A percentile compares a stretch with the other conserved stretches of the same genome.
Evolutionary conservation across 2,888 invertebrate species (phyloP).

Genomic region (Iphiclides podalirius): DNA sequence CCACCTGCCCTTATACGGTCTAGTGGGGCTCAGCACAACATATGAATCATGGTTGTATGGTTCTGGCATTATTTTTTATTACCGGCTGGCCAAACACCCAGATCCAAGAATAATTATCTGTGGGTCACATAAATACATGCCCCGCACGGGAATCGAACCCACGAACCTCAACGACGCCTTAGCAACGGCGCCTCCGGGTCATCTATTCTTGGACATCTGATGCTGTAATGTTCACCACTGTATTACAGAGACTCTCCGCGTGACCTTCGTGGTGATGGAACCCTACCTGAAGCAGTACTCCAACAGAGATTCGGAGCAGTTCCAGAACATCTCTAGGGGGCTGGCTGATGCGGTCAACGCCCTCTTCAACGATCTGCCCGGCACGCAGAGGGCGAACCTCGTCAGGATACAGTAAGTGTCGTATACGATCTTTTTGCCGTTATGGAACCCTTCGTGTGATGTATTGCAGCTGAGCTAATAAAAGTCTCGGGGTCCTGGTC

Average conservation of each 20-base stretch:
- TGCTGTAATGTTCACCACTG: not conserved
- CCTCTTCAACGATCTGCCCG: constrained; percentile 75
- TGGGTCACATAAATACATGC: no score
- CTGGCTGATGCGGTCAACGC: constrained; percentile 81
- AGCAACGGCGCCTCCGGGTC: no score
- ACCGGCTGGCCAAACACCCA: no score
- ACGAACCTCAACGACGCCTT: no score
- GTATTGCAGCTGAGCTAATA: not conserved
- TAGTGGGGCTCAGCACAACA: no score
- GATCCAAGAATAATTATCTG: no score
- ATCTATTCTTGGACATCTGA: not conserved
- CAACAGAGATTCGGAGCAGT: constrained; percentile 80
- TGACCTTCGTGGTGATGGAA: constrained; percentile 81
- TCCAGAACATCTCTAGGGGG: constrained; percentile 79
- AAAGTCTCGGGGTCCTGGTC: no score
- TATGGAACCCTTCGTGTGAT: not conserved
- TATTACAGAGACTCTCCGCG: constrained; percentile 66
- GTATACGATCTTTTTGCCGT: not conserved
- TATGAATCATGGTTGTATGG: no score
- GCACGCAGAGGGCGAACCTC: constrained; percentile 81
- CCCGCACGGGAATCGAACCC: no score
- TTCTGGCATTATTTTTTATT: no score
- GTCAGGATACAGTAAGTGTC: constrained; percentile 85
- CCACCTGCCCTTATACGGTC: no score
- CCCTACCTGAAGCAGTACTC: constrained; percentile 80